Evolutionary conservation across 2,113 vertebrate species (phyloP).

Genomic region (Eolophus roseicapilla): DNA sequence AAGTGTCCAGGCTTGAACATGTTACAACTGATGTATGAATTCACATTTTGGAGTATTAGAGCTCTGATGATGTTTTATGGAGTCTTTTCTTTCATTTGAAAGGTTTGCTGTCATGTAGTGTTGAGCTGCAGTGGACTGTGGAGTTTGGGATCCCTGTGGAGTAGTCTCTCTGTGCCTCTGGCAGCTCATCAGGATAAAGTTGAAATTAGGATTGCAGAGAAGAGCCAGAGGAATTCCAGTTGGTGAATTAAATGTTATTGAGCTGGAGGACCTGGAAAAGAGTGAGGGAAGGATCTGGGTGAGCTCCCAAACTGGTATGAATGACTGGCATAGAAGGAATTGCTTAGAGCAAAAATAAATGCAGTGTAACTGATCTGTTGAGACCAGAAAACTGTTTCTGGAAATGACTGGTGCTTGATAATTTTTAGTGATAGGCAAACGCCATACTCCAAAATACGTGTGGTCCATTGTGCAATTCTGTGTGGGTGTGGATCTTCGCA

Average conservation of each 20-base stretch:
- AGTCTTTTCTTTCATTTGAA: conserved; percentile 25
- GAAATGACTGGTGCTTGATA: conserved; percentile 54
- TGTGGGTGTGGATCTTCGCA: conserved; percentile 57
- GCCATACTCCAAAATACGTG: conserved; percentile 41
- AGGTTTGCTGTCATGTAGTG: neutral
- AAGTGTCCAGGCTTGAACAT: neutral
- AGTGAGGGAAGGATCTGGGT: conserved; percentile 6
- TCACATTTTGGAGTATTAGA: neutral
- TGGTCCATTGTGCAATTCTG: conserved; percentile 59
- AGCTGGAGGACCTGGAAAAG: conserved; percentile 50
- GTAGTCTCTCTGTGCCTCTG: neutral
- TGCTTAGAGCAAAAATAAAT: conserved; percentile 59
- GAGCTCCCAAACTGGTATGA: conserved; percentile 43
- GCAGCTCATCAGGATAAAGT: conserved; percentile 16
- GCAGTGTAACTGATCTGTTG: conserved; percentile 39
- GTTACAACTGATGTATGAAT: neutral
- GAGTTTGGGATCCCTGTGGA: conserved; percentile 31
- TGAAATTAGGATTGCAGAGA: conserved; percentile 48
- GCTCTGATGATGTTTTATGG: neutral
- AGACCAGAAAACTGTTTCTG: conserved; percentile 50
- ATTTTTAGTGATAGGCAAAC: conserved; percentile 46
- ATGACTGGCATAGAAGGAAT: conserved; percentile 49
- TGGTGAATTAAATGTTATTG: conserved; percentile 38
- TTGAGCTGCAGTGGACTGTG: neutral
- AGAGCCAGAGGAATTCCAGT: conserved; percentile 42